Conservation (phyloP, 2,113 vertebrate genomes). For the Melanotaenia duboulayi region DNA sequence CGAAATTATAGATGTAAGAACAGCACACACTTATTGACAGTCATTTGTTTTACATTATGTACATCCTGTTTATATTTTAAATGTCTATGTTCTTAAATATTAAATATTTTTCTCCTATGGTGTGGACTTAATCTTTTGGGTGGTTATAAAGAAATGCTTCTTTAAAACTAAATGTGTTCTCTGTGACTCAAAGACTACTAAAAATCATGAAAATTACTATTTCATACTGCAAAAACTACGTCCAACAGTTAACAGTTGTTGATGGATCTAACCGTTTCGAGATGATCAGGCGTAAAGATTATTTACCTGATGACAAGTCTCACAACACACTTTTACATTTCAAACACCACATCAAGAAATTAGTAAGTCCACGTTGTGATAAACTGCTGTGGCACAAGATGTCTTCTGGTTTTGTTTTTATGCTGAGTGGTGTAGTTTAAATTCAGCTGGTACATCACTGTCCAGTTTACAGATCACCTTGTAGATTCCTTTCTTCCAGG, state of each 20-base stretch:
- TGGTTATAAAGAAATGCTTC: constrained; percentile 2
- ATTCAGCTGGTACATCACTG: constrained; percentile 86
- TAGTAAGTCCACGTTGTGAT: constrained; percentile 52
- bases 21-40: too few species aligned
- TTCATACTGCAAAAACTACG: not conserved
- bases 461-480: constrained; percentile 96
- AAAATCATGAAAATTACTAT: not conserved
- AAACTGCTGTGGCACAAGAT: constrained; percentile 41
- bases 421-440: constrained; percentile 73
- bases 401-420: constrained; percentile 4
- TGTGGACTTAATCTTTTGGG: constrained; percentile 35
- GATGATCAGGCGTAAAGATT: too few species aligned
- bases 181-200: constrained; percentile 1
- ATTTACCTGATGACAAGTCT: too few species aligned
- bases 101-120: constrained; percentile 32
- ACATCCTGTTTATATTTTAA: too few species aligned
- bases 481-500: constrained; percentile 97
- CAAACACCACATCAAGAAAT: not conserved
- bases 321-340: too few species aligned
- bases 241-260: too few species aligned
- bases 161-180: constrained; percentile 5
- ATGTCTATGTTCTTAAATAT: constrained; percentile 20
- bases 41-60: too few species aligned
- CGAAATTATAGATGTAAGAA: too few species aligned
- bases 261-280: too few species aligned